Conservation (phyloP, 2,113 vertebrate species). For the Clarias batrachus region DNA sequence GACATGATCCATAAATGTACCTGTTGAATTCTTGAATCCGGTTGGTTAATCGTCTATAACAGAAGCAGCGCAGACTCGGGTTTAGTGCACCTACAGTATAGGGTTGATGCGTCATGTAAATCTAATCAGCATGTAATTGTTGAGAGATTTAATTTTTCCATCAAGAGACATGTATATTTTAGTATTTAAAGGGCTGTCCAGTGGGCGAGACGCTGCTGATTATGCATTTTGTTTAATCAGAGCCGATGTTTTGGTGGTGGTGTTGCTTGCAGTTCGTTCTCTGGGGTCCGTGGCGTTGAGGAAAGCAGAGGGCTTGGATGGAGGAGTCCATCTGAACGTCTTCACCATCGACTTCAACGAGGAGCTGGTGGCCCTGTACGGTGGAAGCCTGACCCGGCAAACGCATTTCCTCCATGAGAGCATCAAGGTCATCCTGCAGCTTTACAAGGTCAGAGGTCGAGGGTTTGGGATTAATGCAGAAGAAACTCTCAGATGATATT, state of each 20-base stretch:
- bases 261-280: conserved; percentile 79
- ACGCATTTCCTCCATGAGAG: conserved; percentile 92
- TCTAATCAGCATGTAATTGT: not conserved
- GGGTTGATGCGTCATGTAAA: not conserved
- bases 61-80: not conserved
- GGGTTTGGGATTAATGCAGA: not conserved
- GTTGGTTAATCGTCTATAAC: not conserved
- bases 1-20: not conserved
- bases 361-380: conserved; percentile 93
- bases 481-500: not conserved
- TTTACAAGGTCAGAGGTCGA: conserved; percentile 84
- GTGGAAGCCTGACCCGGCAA: conserved; percentile 87
- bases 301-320: conserved; percentile 88
- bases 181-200: not conserved
- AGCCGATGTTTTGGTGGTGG: not conserved
- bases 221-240: not conserved
- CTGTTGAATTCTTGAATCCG: not conserved
- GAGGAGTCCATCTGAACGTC: conserved; percentile 89
- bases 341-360: conserved; percentile 97
- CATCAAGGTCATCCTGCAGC: conserved; percentile 89
- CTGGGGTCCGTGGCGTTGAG: conserved; percentile 91
- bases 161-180: not conserved
- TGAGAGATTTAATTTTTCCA: not conserved
- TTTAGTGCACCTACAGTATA: not conserved
- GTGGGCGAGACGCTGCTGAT: not conserved